Base-by-base conservation (phyloP, 2,797 vertebrate genomes). In the Pagetopsis macropterus region DNA sequence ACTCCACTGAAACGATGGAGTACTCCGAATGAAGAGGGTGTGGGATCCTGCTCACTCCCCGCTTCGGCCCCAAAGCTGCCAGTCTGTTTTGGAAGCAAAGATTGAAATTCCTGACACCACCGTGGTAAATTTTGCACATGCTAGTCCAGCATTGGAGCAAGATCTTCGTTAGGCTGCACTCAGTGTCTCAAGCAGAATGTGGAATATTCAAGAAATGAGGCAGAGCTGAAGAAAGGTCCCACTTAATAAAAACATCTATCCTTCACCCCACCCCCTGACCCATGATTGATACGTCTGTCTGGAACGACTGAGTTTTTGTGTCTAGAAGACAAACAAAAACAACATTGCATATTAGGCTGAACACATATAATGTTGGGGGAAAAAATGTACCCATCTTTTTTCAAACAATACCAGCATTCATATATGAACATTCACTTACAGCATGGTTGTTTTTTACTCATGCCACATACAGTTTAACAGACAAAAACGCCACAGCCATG, bases 41-140 rank as follows among this genome's bases (percentile, higher is more conserved):
- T 71, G 75, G 72, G 78, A 76, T 84, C 67, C 68, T 74, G n/a
- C 67, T 79, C 58, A 67, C 82, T 87, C 84, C 81, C 72, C 61
- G 59, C 84, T 75, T 76, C 68, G 78, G 84, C 83, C 88, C 83
- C 87, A 67, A 45, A 81, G 76, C 84, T 91, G 89, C 90, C 87
- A 84, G 84, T 75, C 89, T 92, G 90, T 93, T 95, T 95, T 96
- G 89, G 93, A 96, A 96, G 94, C 93, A 96, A 96, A 95, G 94
- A 94, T 96, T 95, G 96, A 97, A 97, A 97, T 97, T 96, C 95
- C 96, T 96, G 93, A 96, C 95, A 94, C 94, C 84, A 91, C 87
- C 74, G 91, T 94, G 95, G 94, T 95, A 94, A 95, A 96, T 95
- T 93, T 96, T 94, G 91, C 95, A 94, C 94, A 91, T 95, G 85